These are phyloP conservation scores for Drepana arcuata DNA, from an alignment of 1,140 invertebrate genomes.

Conservation along the genomic window DNA sequence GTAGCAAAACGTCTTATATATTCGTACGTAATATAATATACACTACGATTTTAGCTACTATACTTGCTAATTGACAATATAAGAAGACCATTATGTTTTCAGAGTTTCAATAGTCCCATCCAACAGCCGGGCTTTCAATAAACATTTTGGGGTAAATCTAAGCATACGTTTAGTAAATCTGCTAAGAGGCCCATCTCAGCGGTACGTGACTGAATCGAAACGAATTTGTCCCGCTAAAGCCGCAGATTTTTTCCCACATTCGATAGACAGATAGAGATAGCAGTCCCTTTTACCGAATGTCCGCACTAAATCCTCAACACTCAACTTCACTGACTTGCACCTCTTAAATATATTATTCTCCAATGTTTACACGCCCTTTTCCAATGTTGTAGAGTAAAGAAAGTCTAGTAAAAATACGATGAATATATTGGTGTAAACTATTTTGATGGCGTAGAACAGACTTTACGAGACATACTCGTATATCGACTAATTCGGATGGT, in stretches of 20 bases:
- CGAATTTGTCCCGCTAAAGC: slow-evolving; percentile 64
- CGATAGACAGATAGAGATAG: slow-evolving; percentile 64
- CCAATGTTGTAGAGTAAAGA: too few relatives aligned
- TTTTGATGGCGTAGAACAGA: too few relatives aligned
- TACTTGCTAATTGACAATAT: too few relatives aligned
- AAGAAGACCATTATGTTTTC: too few relatives aligned
- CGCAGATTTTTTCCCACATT: slow-evolving; percentile 54
- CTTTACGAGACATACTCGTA: too few relatives aligned
- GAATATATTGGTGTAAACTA: too few relatives aligned
- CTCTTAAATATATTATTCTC: slow-evolving; percentile 23
- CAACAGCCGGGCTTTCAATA: too few relatives aligned
- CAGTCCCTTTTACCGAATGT: slow-evolving; percentile 51
- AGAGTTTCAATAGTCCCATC: slow-evolving; percentile 39
- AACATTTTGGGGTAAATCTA: slow-evolving; percentile 39
- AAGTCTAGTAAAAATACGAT: too few relatives aligned
- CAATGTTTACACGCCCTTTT: slow-evolving; percentile 20
- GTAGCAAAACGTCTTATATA: too few relatives aligned
- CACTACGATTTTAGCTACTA: too few relatives aligned
- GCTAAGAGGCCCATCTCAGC: slow-evolving; percentile 53
- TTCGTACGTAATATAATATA: too few relatives aligned
- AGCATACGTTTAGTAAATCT: slow-evolving; percentile 52
- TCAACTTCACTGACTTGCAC: slow-evolving; percentile 40
- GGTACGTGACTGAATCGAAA: slow-evolving; percentile 61
- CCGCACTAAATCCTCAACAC: slow-evolving; percentile 57
- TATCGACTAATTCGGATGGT: too few relatives aligned